Evolutionary conservation across 1,140 invertebrate species (phyloP), one percentile per base, ranked within the genome.

Genomic region (Drosophila miranda): DNA sequence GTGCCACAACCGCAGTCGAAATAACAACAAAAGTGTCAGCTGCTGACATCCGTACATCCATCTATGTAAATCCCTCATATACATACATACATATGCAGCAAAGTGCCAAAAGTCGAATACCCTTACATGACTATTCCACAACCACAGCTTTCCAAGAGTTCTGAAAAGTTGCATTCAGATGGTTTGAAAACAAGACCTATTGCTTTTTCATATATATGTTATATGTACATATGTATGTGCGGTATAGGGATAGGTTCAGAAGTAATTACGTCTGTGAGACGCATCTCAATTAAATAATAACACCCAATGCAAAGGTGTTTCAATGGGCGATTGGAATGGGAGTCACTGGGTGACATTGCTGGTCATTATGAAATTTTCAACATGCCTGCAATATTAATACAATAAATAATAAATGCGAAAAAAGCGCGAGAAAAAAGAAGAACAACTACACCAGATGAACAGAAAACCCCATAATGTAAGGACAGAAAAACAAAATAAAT

Each of bases 301-400:
- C 14, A 38, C 30, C n/a, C 11, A 7, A 6, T 2, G 2, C 28
- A 30, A 30, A 8, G 28, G 28, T 26, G 2, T 30, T 30, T 30
- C 2, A 14, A 41, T 14, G 11, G 9, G 9, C 16, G 14, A 30
- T 41, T 28, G 30, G 43, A 23, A 42, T 34, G 26, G 21, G 34
- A 14, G 34, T 57, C 23, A 72, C 45, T 60, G 61, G 57, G 49
- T 68, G 80, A 72, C 76, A 84, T 46, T 56, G 76, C 78, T 48
- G 51, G 62, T 68, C 67, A 80, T 86, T 80, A 86, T 83, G 62
- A 64, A 73, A 86, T 64, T 86, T 86, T 76, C 72, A 80, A 50
- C 72, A 46, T 52, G 52, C 48, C 63, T 86, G 80, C 77, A 80
- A 80, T 84, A 84, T 80, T 84, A 73, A 83, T 76, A 62, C 41